A percentile compares a stretch with the other conserved stretches of the same genome.
Conservation (phyloP, 2,113 vertebrate genomes). For the Cichladusa arquata region DNA sequence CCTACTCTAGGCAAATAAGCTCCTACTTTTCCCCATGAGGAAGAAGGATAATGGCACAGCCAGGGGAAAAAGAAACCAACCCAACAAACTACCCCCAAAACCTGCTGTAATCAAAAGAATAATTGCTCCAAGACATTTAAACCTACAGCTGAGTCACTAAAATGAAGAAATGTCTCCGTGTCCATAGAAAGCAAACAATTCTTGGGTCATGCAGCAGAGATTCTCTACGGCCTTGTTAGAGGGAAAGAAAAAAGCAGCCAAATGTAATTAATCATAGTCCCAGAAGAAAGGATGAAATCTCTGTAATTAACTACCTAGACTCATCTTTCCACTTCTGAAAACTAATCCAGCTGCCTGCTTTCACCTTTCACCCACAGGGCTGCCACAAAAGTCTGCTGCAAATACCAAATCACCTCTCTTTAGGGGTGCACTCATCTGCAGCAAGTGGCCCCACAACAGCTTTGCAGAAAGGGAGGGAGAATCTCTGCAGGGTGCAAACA, state of each 20-base stretch:
- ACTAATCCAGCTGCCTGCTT: neutral
- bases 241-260: constrained; percentile 27
- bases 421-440: neutral
- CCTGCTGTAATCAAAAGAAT: constrained; percentile 28
- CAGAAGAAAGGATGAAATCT: constrained; percentile 35
- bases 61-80: neutral
- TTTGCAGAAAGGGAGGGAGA: neutral
- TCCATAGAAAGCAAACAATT: constrained; percentile 24
- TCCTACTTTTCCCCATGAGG: neutral
- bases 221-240: neutral
- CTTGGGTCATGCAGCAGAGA: constrained; percentile 8
- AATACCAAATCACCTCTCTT: neutral
- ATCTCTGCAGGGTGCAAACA: neutral
- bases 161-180: neutral
- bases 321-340: constrained; percentile 29
- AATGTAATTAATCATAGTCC: constrained; percentile 31
- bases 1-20: neutral
- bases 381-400: neutral
- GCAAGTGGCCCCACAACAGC: neutral
- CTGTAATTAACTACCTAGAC: constrained; percentile 1
- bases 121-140: constrained; percentile 23
- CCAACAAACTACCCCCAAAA: neutral
- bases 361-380: neutral
- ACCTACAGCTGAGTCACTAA: constrained; percentile 37
- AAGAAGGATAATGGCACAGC: neutral